Evolutionary conservation across 2,888 invertebrate species (phyloP).

Genomic region (Epiblema foenella): DNA sequence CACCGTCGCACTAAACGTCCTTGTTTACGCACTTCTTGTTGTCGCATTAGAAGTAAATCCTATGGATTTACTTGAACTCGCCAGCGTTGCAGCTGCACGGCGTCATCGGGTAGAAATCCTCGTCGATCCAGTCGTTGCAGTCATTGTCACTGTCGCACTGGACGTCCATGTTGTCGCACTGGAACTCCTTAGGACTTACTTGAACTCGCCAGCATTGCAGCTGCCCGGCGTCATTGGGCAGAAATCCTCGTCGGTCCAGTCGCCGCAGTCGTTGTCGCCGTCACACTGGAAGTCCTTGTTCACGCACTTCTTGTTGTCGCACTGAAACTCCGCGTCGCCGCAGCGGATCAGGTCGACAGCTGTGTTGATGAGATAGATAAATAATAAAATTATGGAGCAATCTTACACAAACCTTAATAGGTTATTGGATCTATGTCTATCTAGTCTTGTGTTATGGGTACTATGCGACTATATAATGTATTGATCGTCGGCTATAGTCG

Average conservation of each 20-base stretch:
- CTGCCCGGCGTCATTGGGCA: slow-evolving; percentile 88
- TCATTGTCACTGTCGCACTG: slow-evolving; percentile 94
- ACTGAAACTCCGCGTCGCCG: slow-evolving; percentile 90
- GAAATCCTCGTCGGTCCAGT: slow-evolving; percentile 94
- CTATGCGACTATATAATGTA: too few species aligned
- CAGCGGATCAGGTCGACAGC: slow-evolving; percentile 85
- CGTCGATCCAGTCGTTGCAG: slow-evolving; percentile 95
- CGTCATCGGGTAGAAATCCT: slow-evolving; percentile 89
- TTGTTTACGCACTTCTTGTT: slow-evolving; percentile 89
- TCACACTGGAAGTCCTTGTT: slow-evolving; percentile 91
- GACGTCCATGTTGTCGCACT: slow-evolving; percentile 90
- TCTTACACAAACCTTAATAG: too few species aligned
- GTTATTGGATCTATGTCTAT: too few species aligned
- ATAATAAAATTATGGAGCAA: too few species aligned
- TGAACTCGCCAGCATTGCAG: slow-evolving; percentile 89
- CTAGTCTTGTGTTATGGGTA: too few species aligned
- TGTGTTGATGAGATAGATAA: slow-evolving; percentile 45
- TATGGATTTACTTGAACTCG: slow-evolving; percentile 88
- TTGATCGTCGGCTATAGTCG: too few species aligned
- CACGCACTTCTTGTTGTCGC: slow-evolving; percentile 89
- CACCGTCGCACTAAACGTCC: slow-evolving; percentile 92
- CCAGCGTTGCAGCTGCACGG: slow-evolving; percentile 88
- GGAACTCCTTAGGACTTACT: slow-evolving; percentile 86
- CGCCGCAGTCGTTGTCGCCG: slow-evolving; percentile 94
- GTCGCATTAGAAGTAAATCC: slow-evolving; percentile 88